Percentiles rank a stretch among this genome's conserved stretches.
Evolutionary conservation across 2,797 vertebrate genomes (phyloP).

Genomic region (Enteromius paludinosus): DNA sequence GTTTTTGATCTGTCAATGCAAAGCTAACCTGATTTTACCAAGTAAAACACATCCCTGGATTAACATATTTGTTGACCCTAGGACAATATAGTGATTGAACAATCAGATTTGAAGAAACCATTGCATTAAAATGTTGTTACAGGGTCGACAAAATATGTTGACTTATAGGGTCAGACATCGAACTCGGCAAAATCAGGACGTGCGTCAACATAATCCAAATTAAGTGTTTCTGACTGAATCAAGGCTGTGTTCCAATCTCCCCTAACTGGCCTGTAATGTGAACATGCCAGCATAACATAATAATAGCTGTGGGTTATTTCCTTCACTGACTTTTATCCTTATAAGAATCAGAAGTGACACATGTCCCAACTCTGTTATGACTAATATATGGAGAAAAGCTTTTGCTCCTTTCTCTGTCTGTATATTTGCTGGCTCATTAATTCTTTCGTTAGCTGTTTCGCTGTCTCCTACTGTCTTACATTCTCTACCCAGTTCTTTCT

Average conservation of each 20-base stretch:
- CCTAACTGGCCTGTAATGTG: background rate
- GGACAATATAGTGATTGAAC: too few species aligned
- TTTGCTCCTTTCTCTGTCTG: background rate
- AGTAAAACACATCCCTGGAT: too few species aligned
- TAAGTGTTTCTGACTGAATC: background rate
- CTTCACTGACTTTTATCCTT: background rate
- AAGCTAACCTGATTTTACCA: too few species aligned
- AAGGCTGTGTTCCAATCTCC: background rate
- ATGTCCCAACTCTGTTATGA: background rate
- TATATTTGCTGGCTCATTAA: background rate
- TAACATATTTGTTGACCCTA: too few species aligned
- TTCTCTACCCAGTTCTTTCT: background rate
- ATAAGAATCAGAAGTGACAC: background rate
- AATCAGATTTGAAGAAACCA: too few species aligned
- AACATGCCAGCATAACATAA: background rate
- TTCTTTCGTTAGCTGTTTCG: background rate
- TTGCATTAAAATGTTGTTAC: too few species aligned
- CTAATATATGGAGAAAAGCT: background rate
- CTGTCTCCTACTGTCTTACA: background rate
- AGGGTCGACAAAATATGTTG: too few species aligned
- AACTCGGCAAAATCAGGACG: too few species aligned
- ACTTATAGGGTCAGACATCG: too few species aligned
- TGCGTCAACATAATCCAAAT: background rate
- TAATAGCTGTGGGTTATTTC: constrained; percentile 7
- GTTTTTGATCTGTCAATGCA: background rate